Evolutionary conservation across 2,113 vertebrate genomes (phyloP), one percentile per base, ranked within the genome.

Genomic region (Calyptommatus sinebrachiatus): DNA sequence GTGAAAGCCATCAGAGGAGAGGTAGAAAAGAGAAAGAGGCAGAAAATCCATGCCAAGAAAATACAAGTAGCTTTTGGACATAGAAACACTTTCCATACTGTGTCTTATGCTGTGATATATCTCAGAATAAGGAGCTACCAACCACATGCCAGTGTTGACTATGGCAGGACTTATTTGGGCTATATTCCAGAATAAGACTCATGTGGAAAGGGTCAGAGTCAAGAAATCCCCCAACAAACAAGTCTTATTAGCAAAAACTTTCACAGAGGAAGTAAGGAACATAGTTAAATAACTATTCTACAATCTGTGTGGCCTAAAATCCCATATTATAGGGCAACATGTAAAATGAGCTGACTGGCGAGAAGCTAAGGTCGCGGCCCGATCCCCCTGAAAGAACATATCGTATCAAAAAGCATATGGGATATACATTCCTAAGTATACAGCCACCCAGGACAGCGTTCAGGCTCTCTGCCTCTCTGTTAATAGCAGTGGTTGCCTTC

Each of bases 271-370:
- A 68, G 35, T 29, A 72, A 61, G 46, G 79, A 35, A 75, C 29
- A 26, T 21, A 70, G 62, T 80, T 35, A 68, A 68, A 53, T 48
- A 12, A 28, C n/a, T 46, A 48, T 68, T 81, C 48, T 60, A 57
- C 79, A 69, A 48, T 70, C 65, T 75, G 79, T 61, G 72, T 81
- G 79, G 79, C 50, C 72, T 68, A 69, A 69, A n/a, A 62, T 21
- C 50, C 65, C 73, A 69, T 24, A 69, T 20, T 61, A 75, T 20
- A 61, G 29, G 35, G 53, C 14, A 22, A 50, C 60, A 14, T 26
- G 69, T 61, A 81, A 78, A 81, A 75, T 41, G 41, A 31, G 53
- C 79, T 69, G 72, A 69, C 41, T 66, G 4, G 65, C 71, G 75
- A 65, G 72, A 81, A 81, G 26, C 65, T 48, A 65, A 57, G 53